Evolutionary conservation across 2,797 vertebrate species (phyloP).

Genomic region (Botia kubotai): DNA sequence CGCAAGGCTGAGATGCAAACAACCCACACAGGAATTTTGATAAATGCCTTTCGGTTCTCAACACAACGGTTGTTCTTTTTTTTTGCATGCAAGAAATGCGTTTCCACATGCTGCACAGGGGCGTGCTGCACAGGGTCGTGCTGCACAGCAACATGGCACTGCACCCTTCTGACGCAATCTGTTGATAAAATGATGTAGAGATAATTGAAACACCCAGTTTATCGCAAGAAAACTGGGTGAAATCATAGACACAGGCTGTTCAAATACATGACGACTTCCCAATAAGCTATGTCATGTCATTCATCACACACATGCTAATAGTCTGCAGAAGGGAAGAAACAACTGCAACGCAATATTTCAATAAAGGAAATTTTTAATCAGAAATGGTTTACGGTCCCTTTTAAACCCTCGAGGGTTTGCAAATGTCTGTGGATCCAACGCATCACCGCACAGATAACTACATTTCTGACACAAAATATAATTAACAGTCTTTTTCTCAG

Average conservation of each 20-base stretch:
- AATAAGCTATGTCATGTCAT: constrained; percentile 14
- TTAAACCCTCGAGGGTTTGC: constrained; percentile 30
- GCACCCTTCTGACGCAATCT: constrained; percentile 14
- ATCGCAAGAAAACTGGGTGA: constrained; percentile 15
- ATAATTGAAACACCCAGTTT: constrained; percentile 26
- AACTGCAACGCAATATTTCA: constrained; percentile 14
- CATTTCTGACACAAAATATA: constrained; percentile 63
- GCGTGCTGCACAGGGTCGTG: too few species aligned
- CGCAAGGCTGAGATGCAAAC: constrained; percentile 15
- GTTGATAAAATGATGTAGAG: constrained; percentile 16
- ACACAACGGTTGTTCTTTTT: neutral
- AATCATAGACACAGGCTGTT: constrained; percentile 33
- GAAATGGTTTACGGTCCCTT: neutral
- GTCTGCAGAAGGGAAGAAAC: constrained; percentile 7
- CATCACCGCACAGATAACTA: constrained; percentile 62
- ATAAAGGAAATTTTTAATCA: neutral
- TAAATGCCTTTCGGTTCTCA: neutral
- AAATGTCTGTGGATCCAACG: neutral
- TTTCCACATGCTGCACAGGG: neutral
- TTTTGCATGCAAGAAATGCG: neutral
- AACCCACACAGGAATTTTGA: constrained; percentile 15
- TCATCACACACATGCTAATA: constrained; percentile 37
- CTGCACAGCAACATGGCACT: neutral
- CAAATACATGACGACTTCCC: constrained; percentile 29
- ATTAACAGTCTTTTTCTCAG: constrained; percentile 67